Base-by-base conservation (phyloP, 2,797 vertebrate species). In the Neostethus bicornis region DNA sequence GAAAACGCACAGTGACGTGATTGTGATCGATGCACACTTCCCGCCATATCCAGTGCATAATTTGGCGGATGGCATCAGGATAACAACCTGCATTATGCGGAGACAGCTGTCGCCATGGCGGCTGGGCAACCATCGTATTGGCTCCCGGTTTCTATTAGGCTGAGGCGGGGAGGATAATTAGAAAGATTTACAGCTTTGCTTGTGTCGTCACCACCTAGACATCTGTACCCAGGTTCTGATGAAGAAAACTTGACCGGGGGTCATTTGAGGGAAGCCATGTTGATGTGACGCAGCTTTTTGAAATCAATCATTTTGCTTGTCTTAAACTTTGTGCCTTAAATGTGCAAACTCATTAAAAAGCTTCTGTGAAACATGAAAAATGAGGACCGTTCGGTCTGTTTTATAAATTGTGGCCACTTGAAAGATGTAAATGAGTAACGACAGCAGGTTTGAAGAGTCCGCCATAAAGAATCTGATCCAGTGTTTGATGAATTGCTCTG, bases 81-180 rank as follows among this genome's bases (percentile, higher is more conserved):
- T 88, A 89, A 90, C 87, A 87, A 86, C 86, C 83, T 50, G 79
- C 79, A 85, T 88, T 87, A 89, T 80, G 69, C 58, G 77, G 57
- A 85, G 85, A 83, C 89, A 91, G 87, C 88, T 90, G 89, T 90
- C 85, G 75, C 82, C 87, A 86, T 83, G 83, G 75, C 60, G 66
- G 81, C 84, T 41, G 32, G 60, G 80, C 78, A 77, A 72, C 73
- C 59, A 61, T 37, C 19, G 52, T 65, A 66, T 60, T 75, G 73
- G 73, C 81, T 83, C 74, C 67, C 20, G 34, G 70, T 82, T 81
- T 76, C 52, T 86, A 85, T 79, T 73, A 75, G 73, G 57, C 63
- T 62, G 73, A 85, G 84, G 82, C 69, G 69, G 84, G 79, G 71
- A 76, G 73, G 78, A 77, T 85, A 90, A 87, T 91, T 89, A 86